Evolutionary conservation across 2,797 vertebrate species (phyloP).

Genomic region (Spondyliosoma cantharus): DNA sequence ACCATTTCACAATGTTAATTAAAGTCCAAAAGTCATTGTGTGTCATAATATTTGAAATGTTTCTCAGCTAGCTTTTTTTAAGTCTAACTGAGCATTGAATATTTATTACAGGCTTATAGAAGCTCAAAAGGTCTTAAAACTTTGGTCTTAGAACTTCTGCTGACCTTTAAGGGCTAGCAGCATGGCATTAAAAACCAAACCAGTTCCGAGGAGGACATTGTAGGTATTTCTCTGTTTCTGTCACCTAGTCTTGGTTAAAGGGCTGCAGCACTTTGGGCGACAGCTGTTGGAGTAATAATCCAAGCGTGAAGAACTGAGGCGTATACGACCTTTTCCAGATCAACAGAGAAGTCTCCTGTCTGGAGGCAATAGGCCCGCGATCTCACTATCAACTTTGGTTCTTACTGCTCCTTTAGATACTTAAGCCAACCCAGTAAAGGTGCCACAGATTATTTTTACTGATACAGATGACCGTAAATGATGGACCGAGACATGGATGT

Average conservation of each 20-base stretch:
- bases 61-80: too few species aligned
- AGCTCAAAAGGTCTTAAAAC: not conserved
- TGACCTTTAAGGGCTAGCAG: not conserved
- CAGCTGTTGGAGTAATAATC: conserved; percentile 1
- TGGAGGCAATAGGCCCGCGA: too few species aligned
- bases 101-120: not conserved
- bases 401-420: too few species aligned
- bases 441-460: too few species aligned
- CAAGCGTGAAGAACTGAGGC: not conserved
- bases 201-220: not conserved
- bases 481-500: too few species aligned
- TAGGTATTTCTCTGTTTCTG: not conserved
- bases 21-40: too few species aligned
- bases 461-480: too few species aligned
- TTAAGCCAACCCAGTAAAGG: too few species aligned
- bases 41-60: too few species aligned
- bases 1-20: too few species aligned
- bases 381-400: too few species aligned
- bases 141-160: not conserved
- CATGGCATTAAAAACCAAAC: not conserved
- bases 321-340: conserved; percentile 1
- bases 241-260: not conserved
- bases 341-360: not conserved
- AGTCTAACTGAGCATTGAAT: too few species aligned
- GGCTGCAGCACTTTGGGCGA: not conserved